A percentile compares a stretch with the other conserved stretches of the same genome.
Evolutionary conservation across 1,140 invertebrate genomes (phyloP).

Genomic region (Drosophila parvula): DNA sequence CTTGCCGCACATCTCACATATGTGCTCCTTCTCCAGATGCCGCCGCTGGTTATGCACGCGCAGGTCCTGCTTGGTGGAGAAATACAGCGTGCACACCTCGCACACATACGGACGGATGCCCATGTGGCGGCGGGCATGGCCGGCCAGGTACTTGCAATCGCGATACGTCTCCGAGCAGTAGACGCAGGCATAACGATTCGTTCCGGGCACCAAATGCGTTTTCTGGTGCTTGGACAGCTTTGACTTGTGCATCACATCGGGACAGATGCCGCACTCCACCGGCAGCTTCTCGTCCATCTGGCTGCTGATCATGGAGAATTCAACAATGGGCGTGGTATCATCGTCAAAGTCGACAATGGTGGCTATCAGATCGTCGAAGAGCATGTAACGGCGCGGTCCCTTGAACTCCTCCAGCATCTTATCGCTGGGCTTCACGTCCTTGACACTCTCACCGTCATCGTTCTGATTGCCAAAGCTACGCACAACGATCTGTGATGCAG

Average conservation of each 20-base stretch:
- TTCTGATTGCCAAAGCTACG: constrained; percentile 4
- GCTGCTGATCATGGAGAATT: constrained; percentile 70
- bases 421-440: constrained; percentile 53
- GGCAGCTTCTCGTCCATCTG: constrained; percentile 68
- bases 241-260: constrained; percentile 73
- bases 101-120: constrained; percentile 79
- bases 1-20: constrained; percentile 80
- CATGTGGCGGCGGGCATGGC: constrained; percentile 77
- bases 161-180: constrained; percentile 76
- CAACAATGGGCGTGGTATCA: constrained; percentile 72
- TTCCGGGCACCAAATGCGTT: constrained; percentile 68
- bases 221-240: constrained; percentile 73
- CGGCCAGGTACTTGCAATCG: constrained; percentile 78
- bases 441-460: constrained; percentile 31
- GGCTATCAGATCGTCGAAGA: constrained; percentile 77
- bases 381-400: constrained; percentile 66
- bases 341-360: constrained; percentile 78
- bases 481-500: constrained; percentile 16
- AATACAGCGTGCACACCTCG: constrained; percentile 74
- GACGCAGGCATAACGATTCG: constrained; percentile 75
- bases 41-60: constrained; percentile 76
- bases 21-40: constrained; percentile 76
- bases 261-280: constrained; percentile 78
- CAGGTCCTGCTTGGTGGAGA: constrained; percentile 77
- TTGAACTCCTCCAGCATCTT: constrained; percentile 69